These are phyloP conservation scores for Calyptomena viridis DNA, from an alignment of 2,113 vertebrate species.

Conservation along the genomic window DNA sequence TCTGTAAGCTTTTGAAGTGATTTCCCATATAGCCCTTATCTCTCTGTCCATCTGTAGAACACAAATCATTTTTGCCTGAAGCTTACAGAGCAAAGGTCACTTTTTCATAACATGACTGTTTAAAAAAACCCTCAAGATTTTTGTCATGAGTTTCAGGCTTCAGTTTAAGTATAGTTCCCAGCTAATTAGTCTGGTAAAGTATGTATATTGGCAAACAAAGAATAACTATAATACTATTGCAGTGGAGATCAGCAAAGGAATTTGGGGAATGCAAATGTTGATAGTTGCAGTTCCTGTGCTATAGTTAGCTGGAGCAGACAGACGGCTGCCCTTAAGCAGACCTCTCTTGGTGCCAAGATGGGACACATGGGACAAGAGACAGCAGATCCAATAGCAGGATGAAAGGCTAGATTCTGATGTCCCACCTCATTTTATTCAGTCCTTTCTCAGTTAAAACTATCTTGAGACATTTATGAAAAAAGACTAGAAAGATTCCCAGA, in stretches of 20 bases:
- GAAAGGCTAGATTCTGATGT: neutral
- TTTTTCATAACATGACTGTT: conserved; percentile 46
- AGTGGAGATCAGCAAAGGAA: conserved; percentile 45
- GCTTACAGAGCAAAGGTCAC: conserved; percentile 13
- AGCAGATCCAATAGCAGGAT: neutral
- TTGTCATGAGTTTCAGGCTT: conserved; percentile 46
- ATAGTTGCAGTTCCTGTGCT: conserved; percentile 13
- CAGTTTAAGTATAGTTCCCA: conserved; percentile 59
- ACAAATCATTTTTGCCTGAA: neutral
- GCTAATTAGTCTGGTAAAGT: conserved; percentile 39
- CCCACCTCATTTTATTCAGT: neutral
- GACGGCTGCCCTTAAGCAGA: neutral
- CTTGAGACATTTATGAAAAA: neutral
- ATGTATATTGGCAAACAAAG: conserved; percentile 70
- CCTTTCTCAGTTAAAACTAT: neutral
- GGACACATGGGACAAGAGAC: neutral
- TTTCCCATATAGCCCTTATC: neutral
- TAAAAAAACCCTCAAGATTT: conserved; percentile 33
- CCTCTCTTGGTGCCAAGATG: neutral
- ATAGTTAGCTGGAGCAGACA: neutral
- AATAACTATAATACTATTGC: conserved; percentile 55
- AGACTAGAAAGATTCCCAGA: neutral
- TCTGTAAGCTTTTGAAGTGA: neutral
- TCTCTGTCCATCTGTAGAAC: neutral
- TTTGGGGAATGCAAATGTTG: conserved; percentile 48